Percentiles rank a stretch among this genome's conserved stretches.
phyloP scores from a whole-genome alignment of 2,797 vertebrate genomes.

The Pseudomugil tenellus region DNA sequence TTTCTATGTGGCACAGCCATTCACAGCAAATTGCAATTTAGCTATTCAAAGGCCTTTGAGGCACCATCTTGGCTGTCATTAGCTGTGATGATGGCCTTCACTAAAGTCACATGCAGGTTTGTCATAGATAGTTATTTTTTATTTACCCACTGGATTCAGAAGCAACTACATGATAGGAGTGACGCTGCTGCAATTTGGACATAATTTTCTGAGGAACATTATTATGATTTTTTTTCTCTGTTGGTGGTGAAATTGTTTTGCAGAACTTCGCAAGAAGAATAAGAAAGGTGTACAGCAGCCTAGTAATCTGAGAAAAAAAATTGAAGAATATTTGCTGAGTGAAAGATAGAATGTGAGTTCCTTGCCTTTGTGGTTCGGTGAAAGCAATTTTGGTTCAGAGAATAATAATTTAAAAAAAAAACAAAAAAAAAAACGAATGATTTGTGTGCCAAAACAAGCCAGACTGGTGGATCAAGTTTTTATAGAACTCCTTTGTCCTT shows the following conservation, averaged over 20 bases:
- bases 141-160: not conserved
- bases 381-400: slow-evolving; percentile 34
- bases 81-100: not conserved
- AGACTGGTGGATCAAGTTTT: slow-evolving; percentile 39
- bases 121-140: not conserved
- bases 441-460: slow-evolving; percentile 44
- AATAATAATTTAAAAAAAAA: no score
- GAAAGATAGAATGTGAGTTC: no score
- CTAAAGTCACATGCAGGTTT: not conserved
- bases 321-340: slow-evolving; percentile 16
- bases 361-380: slow-evolving; percentile 24
- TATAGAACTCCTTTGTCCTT: slow-evolving; percentile 24
- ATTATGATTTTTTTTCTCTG: slow-evolving; percentile 12
- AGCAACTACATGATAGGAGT: not conserved
- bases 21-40: not conserved
- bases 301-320: slow-evolving; percentile 22
- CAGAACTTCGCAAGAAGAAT: slow-evolving; percentile 23
- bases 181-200: slow-evolving; percentile 10
- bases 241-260: slow-evolving; percentile 48
- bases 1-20: not conserved
- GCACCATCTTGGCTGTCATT: not conserved
- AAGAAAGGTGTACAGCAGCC: slow-evolving; percentile 6
- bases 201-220: slow-evolving; percentile 19
- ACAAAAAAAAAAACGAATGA: slow-evolving; percentile 27
- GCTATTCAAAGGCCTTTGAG: not conserved